Evolutionary conservation across 1,140 invertebrate genomes (phyloP).

Genomic region (Zaprionus nigranus): DNA sequence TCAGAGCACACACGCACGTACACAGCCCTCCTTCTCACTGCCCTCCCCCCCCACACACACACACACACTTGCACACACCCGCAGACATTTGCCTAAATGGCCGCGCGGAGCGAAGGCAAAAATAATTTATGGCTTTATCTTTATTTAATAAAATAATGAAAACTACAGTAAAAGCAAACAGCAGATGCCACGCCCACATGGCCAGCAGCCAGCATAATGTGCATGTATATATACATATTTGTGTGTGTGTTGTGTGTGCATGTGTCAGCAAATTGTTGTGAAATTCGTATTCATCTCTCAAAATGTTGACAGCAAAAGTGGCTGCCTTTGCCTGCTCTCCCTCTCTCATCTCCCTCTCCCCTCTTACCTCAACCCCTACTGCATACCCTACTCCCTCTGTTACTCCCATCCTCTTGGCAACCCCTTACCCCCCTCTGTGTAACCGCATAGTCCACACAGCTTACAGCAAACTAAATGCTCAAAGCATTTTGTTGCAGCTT

Average conservation of each 20-base stretch:
- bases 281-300: conserved; percentile 49
- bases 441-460: not conserved
- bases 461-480: conserved; percentile 2
- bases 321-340: conserved; percentile 15
- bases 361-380: not conserved
- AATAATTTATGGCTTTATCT: conserved; percentile 82
- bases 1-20: conserved; percentile 50
- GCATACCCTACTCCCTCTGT: not conserved
- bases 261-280: conserved; percentile 68
- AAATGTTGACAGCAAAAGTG: conserved; percentile 56
- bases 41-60: not conserved
- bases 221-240: not conserved
- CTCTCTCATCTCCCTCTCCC: not conserved
- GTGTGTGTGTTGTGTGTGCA: conserved; percentile 10
- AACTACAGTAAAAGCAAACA: conserved; percentile 53
- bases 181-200: conserved; percentile 30
- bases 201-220: not conserved
- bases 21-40: conserved; percentile 3
- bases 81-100: conserved; percentile 50
- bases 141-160: conserved; percentile 79
- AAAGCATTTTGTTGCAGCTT: conserved; percentile 20
- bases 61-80: conserved; percentile 17
- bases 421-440: not conserved
- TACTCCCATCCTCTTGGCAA: no score
- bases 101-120: no score